Evolutionary conservation across 2,888 invertebrate genomes (phyloP), one percentile per base, ranked within the genome.

Genomic region (Heliconius ethilla): DNA sequence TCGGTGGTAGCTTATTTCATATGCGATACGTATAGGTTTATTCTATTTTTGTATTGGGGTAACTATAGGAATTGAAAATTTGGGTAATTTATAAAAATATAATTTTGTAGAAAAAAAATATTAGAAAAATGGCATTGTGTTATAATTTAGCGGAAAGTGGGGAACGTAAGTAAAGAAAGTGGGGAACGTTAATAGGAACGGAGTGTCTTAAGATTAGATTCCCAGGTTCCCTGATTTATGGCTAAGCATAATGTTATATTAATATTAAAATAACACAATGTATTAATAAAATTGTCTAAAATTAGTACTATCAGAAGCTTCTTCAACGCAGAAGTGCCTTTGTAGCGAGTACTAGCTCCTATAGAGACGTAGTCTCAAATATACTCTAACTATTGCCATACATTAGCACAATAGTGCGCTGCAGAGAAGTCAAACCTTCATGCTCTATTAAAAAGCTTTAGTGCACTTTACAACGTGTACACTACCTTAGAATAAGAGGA

Each of bases 371-470:
- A 62, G 29, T 55, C 33, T 45, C 13, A 77, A 72, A 59, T 63
- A 74, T 27, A 73, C 33, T 40, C 37, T 27, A 40, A n/a, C 40
- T 73, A 29, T 45, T 37, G 2, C 72, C 66, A 66, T 69, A 66
- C 75, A 72, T 63, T 63, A 76, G 75, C 72, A 77, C 76, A 76
- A 80, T 70, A 27, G 73, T 72, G 45, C 76, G 59, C 22, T 59
- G 75, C 62, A 67, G 67, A 67, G 77, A 75, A 72, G 33, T 66
- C 59, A 63, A 79, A 67, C 70, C 59, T 76, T 76, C 72, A 45
- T 63, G 70, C 63, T 77, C 77, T 77, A 76, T 80, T 77, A 80
- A 79, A 75, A 77, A 63, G 69, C 72, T n/a, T 62, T 29, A 77
- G 74, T 77, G 74, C 81, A 76, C 78, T 79, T 67, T 55, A 79